A percentile compares a stretch with the other conserved stretches of the same genome.
These are phyloP conservation scores for Phaedon cochleariae DNA, from an alignment of 2,888 invertebrate species.

Conservation along the genomic window DNA sequence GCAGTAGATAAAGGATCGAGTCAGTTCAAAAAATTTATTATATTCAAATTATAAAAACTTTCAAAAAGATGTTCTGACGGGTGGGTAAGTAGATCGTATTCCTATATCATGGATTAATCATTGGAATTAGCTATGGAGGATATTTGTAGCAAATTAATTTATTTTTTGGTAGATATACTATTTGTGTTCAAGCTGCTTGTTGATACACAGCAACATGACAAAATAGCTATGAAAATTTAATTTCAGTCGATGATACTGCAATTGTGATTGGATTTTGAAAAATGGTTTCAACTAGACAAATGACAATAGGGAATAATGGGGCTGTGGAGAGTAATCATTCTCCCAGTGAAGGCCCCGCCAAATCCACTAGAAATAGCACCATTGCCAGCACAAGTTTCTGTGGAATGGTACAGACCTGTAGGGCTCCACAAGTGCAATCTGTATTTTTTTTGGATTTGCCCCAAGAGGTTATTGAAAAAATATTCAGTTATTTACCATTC, in stretches of 20 bases:
- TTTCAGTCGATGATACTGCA: background rate
- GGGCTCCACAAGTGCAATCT: slow-evolving; percentile 44
- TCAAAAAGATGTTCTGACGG: background rate
- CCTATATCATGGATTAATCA: too few relatives aligned
- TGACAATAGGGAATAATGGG: slow-evolving; percentile 63
- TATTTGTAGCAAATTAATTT: too few relatives aligned
- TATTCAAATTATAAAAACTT: background rate
- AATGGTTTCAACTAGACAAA: slow-evolving; percentile 68
- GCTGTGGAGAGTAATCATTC: slow-evolving; percentile 53
- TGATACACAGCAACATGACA: too few relatives aligned
- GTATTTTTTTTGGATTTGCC: slow-evolving; percentile 76
- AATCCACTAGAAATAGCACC: slow-evolving; percentile 54
- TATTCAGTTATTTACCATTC: slow-evolving; percentile 77
- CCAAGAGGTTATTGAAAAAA: slow-evolving; percentile 81
- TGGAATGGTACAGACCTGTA: slow-evolving; percentile 48
- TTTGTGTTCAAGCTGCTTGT: too few relatives aligned
- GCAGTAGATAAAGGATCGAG: background rate
- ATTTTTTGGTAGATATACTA: too few relatives aligned
- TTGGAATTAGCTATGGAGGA: too few relatives aligned
- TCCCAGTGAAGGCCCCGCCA: slow-evolving; percentile 50
- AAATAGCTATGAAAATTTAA: too few relatives aligned
- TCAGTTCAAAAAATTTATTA: background rate
- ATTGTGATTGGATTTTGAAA: slow-evolving; percentile 39
- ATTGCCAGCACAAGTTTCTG: slow-evolving; percentile 28
- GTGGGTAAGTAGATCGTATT: too few relatives aligned